These are phyloP conservation scores for Aelia acuminata DNA, from an alignment of 2,888 invertebrate genomes.

Conservation along the genomic window DNA sequence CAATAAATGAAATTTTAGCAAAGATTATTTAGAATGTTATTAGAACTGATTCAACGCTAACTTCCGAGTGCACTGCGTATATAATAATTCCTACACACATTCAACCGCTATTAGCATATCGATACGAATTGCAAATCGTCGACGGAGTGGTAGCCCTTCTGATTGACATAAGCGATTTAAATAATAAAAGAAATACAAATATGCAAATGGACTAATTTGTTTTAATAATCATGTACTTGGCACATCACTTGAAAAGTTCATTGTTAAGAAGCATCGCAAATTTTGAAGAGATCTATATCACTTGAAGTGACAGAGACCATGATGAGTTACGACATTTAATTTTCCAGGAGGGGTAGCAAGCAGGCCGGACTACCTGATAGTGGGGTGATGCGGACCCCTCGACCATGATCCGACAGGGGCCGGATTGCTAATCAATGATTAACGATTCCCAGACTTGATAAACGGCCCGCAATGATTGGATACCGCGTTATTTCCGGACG, in stretches of 20 bases:
- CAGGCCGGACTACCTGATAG: not conserved
- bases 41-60: not conserved
- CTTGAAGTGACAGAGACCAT: not conserved
- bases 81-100: not conserved
- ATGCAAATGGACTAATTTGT: not conserved
- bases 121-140: not conserved
- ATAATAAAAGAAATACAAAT: not conserved
- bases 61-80: not conserved
- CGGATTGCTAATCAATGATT: slow-evolving; percentile 44
- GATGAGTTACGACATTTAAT: slow-evolving; percentile 2
- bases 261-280: not conserved
- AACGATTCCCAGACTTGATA: slow-evolving; percentile 24
- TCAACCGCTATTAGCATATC: not conserved
- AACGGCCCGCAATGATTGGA: slow-evolving; percentile 43
- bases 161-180: not conserved
- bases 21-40: not conserved
- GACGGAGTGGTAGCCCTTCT: not conserved
- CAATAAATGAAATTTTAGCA: not conserved
- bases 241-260: not conserved
- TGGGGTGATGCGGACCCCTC: too few relatives aligned
- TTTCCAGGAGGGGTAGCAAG: not conserved
- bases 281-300: not conserved
- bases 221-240: not conserved
- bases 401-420: not conserved
- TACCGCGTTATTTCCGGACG: slow-evolving; percentile 48